Evolutionary conservation across 2,888 invertebrate genomes (phyloP).

Genomic region (Marasmarcha lunaedactyla): DNA sequence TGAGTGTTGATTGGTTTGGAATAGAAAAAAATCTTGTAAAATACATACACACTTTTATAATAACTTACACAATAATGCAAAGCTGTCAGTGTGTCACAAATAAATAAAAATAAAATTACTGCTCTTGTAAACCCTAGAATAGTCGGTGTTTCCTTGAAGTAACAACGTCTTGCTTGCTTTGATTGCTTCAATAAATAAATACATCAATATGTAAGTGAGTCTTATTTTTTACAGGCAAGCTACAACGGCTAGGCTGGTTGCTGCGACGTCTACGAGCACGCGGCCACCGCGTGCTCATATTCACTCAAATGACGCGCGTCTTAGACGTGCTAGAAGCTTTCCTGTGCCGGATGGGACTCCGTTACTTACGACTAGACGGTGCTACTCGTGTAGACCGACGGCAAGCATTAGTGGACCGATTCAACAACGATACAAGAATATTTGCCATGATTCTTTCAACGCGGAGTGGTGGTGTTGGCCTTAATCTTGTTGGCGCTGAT

Average conservation of each 20-base stretch:
- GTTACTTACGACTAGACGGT: slow-evolving; percentile 96
- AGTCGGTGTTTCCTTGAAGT: no score
- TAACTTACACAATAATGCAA: no score
- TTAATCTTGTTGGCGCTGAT: slow-evolving; percentile 98
- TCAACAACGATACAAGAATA: slow-evolving; percentile 94
- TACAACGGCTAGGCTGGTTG: slow-evolving; percentile 88
- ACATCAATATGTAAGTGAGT: no score
- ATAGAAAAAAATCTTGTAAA: no score
- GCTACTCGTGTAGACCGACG: slow-evolving; percentile 94
- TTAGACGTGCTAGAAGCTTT: slow-evolving; percentile 97
- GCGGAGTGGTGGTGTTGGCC: slow-evolving; percentile 96
- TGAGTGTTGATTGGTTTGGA: no score
- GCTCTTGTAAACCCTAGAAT: no score
- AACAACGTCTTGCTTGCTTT: no score
- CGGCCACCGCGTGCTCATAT: slow-evolving; percentile 93
- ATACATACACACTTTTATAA: no score
- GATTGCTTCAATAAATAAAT: no score
- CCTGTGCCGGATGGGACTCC: slow-evolving; percentile 95
- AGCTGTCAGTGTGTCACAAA: no score
- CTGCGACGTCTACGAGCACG: slow-evolving; percentile 85
- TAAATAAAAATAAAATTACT: no score
- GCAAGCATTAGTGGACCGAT: slow-evolving; percentile 97
- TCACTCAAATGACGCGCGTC: slow-evolving; percentile 99
- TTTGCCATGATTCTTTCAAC: slow-evolving; percentile 99
- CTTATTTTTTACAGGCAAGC: no score